A percentile compares a stretch with the other conserved stretches of the same genome.
phyloP scores from a whole-genome alignment of 2,113 vertebrate species.

The Malurus elegans region DNA sequence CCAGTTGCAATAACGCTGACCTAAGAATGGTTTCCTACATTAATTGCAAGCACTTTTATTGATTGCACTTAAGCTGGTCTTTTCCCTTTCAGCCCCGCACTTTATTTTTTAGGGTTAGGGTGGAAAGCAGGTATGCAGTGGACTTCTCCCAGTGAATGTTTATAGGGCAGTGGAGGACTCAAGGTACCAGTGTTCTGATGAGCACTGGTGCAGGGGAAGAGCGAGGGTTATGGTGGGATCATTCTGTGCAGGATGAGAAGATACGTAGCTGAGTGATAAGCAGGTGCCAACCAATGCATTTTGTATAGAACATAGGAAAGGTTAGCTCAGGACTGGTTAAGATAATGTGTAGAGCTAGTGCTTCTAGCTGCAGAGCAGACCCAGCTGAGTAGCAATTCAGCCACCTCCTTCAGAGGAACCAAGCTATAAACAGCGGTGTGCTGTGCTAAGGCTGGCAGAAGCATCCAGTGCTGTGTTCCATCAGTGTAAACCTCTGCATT shows the following conservation, averaged over 20 bases:
- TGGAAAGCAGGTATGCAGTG: neutral
- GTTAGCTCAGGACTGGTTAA: neutral
- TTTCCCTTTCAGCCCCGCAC: conserved; percentile 65
- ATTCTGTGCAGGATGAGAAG: neutral
- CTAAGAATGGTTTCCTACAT: conserved; percentile 72
- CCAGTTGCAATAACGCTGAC: conserved; percentile 65
- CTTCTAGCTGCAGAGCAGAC: neutral
- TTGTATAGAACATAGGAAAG: neutral
- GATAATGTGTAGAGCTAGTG: neutral
- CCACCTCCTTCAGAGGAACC: neutral
- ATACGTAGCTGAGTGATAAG: neutral
- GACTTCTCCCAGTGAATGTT: neutral
- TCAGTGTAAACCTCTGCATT: neutral
- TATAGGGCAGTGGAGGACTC: neutral
- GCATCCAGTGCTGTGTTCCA: neutral
- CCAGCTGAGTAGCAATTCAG: neutral
- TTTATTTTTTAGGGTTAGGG: conserved; percentile 50
- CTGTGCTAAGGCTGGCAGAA: neutral
- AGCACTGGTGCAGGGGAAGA: neutral
- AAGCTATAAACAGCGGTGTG: neutral
- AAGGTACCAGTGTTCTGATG: neutral
- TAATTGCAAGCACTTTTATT: conserved; percentile 79
- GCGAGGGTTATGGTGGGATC: neutral
- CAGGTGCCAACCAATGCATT: neutral
- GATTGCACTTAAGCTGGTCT: conserved; percentile 72